These are phyloP conservation scores for Drymonia ruficornis DNA, from an alignment of 2,888 invertebrate species.

Conservation along the genomic window DNA sequence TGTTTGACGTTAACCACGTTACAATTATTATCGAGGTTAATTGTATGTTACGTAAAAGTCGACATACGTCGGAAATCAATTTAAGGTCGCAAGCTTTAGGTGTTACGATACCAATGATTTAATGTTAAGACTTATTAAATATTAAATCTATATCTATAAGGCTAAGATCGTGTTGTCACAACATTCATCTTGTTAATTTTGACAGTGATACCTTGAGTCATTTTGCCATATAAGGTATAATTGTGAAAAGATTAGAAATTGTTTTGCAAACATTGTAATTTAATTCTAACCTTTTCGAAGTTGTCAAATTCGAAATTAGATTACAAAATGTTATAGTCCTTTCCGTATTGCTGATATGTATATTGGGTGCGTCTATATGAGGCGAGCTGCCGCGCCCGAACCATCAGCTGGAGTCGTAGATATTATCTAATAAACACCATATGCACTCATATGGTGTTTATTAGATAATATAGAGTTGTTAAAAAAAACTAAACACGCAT, in stretches of 20 bases:
- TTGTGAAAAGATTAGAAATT: not conserved
- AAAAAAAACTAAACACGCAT: no score
- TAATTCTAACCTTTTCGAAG: not conserved
- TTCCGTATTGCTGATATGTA: not conserved
- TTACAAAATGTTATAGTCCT: not conserved
- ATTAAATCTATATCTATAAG: not conserved
- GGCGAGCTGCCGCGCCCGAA: no score
- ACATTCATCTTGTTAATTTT: not conserved
- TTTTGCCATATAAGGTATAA: not conserved
- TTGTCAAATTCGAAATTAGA: not conserved
- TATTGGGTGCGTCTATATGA: no score
- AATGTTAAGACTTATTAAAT: not conserved
- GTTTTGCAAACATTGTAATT: not conserved
- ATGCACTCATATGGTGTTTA: no score
- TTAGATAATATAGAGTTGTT: no score
- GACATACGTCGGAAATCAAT: constrained; percentile 31
- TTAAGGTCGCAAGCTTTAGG: constrained; percentile 31
- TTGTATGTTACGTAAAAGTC: constrained; percentile 30
- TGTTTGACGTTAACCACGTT: constrained; percentile 19
- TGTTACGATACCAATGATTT: constrained; percentile 12
- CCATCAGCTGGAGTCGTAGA: no score
- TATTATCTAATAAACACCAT: no score
- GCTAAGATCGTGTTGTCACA: not conserved
- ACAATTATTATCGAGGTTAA: constrained; percentile 30
- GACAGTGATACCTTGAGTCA: not conserved